phyloP scores from a whole-genome alignment of 1,140 invertebrate species.

The Akabosia matsudoensis region DNA sequence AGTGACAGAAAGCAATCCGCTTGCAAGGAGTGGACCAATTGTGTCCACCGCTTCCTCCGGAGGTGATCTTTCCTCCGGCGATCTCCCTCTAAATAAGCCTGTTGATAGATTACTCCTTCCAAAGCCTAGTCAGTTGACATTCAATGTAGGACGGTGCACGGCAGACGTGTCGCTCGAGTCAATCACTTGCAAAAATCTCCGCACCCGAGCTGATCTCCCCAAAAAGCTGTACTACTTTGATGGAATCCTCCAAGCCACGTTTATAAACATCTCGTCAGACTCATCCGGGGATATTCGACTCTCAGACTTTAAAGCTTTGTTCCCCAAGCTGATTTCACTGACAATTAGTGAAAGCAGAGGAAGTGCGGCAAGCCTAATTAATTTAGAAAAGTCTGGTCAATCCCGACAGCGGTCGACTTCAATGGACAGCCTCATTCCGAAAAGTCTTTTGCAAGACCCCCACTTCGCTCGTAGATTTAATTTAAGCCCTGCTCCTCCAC shows the following conservation, averaged over 20 bases:
- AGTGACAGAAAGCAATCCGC: too few relatives aligned
- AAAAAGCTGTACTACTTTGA: slow-evolving; percentile 23
- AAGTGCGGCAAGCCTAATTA: slow-evolving; percentile 14
- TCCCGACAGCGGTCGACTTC: background rate
- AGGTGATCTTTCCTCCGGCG: too few relatives aligned
- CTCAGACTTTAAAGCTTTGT: background rate
- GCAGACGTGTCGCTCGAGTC: slow-evolving; percentile 30
- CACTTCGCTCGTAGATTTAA: background rate
- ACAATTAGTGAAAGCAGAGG: slow-evolving; percentile 28
- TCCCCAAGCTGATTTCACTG: slow-evolving; percentile 25
- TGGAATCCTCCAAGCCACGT: slow-evolving; percentile 24
- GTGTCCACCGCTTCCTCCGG: too few relatives aligned
- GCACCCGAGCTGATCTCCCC: slow-evolving; percentile 1
- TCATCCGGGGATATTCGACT: background rate
- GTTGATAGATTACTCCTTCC: too few relatives aligned
- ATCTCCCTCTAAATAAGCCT: too few relatives aligned
- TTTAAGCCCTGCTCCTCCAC: background rate
- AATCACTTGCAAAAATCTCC: slow-evolving; percentile 16
- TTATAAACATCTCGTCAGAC: slow-evolving; percentile 21
- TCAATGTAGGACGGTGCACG: background rate
- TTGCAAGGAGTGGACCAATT: too few relatives aligned
- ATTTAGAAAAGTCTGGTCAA: background rate
- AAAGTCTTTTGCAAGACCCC: background rate
- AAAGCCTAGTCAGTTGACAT: slow-evolving; percentile 28
- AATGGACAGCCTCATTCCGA: background rate